phyloP scores from a whole-genome alignment of 2,888 invertebrate species.

The Pedicia rivosa region DNA sequence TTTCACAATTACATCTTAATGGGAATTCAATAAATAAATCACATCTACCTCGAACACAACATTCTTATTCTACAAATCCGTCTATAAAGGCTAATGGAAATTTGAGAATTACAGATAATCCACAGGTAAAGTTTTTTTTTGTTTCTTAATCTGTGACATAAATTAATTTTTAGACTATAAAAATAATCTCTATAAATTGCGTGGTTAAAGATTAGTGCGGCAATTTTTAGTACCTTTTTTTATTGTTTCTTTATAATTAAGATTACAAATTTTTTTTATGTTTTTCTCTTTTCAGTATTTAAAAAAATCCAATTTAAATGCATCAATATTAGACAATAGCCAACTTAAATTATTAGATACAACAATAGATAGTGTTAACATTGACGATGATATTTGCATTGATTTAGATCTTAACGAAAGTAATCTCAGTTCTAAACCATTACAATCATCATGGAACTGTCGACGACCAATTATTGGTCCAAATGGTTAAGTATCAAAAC shows the following conservation, averaged over 20 bases:
- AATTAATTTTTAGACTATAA: too few species aligned
- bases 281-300: constrained; percentile 9
- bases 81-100: constrained; percentile 9
- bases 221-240: not conserved
- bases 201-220: not conserved
- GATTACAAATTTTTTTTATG: constrained; percentile 4
- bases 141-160: not conserved
- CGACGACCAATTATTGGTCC: constrained; percentile 28
- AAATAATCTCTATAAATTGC: too few species aligned
- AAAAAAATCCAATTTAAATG: constrained; percentile 10
- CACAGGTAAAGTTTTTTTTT: constrained; percentile 9
- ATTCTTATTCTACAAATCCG: constrained; percentile 11
- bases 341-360: constrained; percentile 12
- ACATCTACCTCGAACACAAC: constrained; percentile 11
- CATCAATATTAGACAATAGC: constrained; percentile 13
- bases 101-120: constrained; percentile 8
- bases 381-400: constrained; percentile 13
- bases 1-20: not conserved
- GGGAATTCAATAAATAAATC: constrained; percentile 3
- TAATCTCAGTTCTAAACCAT: constrained; percentile 17
- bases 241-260: not conserved
- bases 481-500: constrained; percentile 26
- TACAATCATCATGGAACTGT: constrained; percentile 17
- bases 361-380: constrained; percentile 10
- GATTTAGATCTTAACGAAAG: constrained; percentile 9